These are phyloP conservation scores for Luffia ferchaultella DNA, from an alignment of 2,888 invertebrate species.

Conservation along the genomic window DNA sequence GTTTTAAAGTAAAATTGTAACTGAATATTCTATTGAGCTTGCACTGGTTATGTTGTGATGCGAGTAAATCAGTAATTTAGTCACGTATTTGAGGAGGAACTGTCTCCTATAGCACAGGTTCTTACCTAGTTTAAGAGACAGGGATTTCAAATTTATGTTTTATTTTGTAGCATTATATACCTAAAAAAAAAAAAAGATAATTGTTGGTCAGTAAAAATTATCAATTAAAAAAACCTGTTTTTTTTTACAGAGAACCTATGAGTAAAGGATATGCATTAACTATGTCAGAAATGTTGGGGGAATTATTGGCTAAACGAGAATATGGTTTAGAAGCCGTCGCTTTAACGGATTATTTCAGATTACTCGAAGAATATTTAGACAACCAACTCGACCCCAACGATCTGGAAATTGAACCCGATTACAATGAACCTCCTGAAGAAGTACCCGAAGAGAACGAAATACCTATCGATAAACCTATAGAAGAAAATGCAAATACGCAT, in stretches of 20 bases:
- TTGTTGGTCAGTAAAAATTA: background rate
- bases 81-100: no score
- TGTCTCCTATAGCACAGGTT: no score
- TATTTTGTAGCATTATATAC: background rate
- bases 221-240: constrained; percentile 1
- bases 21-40: no score
- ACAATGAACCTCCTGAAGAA: constrained; percentile 31
- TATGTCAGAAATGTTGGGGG: constrained; percentile 58
- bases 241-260: constrained; percentile 43
- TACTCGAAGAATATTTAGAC: constrained; percentile 62
- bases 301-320: constrained; percentile 50
- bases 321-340: constrained; percentile 56
- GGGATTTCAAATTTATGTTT: no score
- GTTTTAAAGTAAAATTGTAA: no score
- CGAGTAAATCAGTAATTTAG: no score
- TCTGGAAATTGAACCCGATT: constrained; percentile 32
- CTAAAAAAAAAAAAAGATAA: background rate
- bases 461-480: constrained; percentile 14
- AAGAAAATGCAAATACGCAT: constrained; percentile 21
- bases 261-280: constrained; percentile 46
- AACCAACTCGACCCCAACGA: constrained; percentile 43
- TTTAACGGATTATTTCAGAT: constrained; percentile 61
- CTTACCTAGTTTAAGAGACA: no score
- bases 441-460: constrained; percentile 35
- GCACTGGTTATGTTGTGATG: no score